Base-by-base conservation (phyloP, 2,888 invertebrate genomes). In the Agrenia bidenticulata region DNA sequence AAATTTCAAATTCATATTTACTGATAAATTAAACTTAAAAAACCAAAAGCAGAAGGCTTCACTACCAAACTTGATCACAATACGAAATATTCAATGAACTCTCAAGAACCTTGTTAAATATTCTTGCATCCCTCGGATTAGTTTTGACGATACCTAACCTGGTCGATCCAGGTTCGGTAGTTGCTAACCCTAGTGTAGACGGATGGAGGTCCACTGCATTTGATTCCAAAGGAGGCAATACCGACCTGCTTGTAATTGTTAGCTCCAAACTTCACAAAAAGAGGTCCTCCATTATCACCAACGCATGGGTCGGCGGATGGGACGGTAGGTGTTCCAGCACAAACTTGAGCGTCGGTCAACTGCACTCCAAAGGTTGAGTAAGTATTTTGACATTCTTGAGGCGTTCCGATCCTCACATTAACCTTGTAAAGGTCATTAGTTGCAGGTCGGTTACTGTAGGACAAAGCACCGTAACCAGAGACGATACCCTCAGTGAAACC, bases 211-310 rank as follows among this genome's bases (percentile, higher is more conserved):
- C 92, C 92, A 63, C 92, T 92, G 79, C 93, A 93, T 41, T 92
- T 92, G 76, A 93, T 92, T 69, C 93, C 93, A 92, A 92, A 93
- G 15, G 92, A 92, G 19, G 93, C 92, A 56, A 93, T 87, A 60
- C 93, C 93, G 21, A 90, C 88, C 81, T 92, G 92, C 0, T 86
- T 88, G 88, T 90, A 92, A 66, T 85, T 85, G 7, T 86, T 87
- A 39, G 85, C 86, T 63, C 88, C 87, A 77, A 87, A 88, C 39
- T 63, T 37, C 15, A 92, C 85, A 88, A 92, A 89, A 77, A 93
- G 80, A 0, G 93, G 93, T 5, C 93, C 93, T 55, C 66, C 66
- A 26, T 67, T 63, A 19, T 67, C 67, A 1, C 67, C 67, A 42
- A 67, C 67, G 23, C 67, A 67, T 23, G 67, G 67, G 49, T 67